Conservation (phyloP, 1,140 invertebrate genomes). For the Latrodectus geometricus region DNA sequence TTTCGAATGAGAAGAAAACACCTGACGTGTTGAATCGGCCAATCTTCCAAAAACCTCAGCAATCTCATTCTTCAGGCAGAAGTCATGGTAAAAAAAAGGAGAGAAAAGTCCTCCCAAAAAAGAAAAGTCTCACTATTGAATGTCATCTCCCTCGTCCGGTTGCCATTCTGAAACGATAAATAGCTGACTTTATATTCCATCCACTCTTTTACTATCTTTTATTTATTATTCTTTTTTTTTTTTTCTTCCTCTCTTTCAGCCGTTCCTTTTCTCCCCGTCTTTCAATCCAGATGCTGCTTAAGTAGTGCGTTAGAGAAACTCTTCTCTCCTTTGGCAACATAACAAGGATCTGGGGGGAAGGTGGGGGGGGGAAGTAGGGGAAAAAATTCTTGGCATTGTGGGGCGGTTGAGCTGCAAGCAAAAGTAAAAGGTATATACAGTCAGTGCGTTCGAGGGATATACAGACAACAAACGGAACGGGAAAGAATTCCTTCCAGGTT, state of each 20-base stretch:
- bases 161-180: slow-evolving; percentile 43
- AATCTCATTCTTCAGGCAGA: background rate
- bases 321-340: slow-evolving; percentile 6
- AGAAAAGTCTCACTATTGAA: background rate
- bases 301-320: background rate
- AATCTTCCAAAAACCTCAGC: background rate
- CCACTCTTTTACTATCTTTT: slow-evolving; percentile 6
- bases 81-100: background rate
- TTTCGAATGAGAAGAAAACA: background rate
- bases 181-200: slow-evolving; percentile 30
- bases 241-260: background rate
- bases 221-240: background rate
- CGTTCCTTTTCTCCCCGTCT: background rate
- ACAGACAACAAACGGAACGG: background rate
- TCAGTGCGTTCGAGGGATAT: background rate
- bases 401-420: background rate
- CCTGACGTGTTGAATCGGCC: background rate
- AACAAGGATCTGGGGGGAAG: background rate
- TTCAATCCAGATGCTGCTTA: background rate
- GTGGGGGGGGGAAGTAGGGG: background rate
- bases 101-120: background rate
- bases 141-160: slow-evolving; percentile 8
- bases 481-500: background rate
- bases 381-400: slow-evolving; percentile 34
- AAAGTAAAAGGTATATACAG: background rate